Base-by-base conservation (phyloP, 2,888 invertebrate species). In the Pseudolycoriella hygida region DNA sequence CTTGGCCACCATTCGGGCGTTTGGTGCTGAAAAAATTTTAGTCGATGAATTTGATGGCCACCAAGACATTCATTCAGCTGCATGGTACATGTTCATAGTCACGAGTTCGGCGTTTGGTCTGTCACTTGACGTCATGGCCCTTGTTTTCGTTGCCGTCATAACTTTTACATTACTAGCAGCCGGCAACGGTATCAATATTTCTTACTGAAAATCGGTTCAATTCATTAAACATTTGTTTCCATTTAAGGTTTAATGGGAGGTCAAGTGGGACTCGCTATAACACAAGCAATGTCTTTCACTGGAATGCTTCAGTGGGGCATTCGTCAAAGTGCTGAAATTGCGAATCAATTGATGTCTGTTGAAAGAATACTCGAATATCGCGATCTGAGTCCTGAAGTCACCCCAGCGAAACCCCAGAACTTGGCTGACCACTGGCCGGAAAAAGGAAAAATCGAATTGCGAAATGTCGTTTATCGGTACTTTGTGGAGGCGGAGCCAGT, bases 401-500 rank as follows among this genome's bases (percentile, higher is more conserved):
- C 69, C 53, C 66, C 66, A 3, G 49, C 51, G 6, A 54, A 55
- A 45, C 37, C 42, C 2, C 37, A 38, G 8, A 43, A 38, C 31
- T 8, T 51, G n/a, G 14, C 42, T 4, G 50, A 50, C 45, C 38
- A 39, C 10, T 76, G 75, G 76, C 75, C 75, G 0, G 52, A 53
- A 1, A 55, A 62, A 3, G 75, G 74, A 8, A 57, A 59, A 50
- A 62, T 75, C 17, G 55, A 56, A 37, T 74, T 75, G 51, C 57
- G 61, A 30, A 55, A 69, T 34, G 64, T 73, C 50, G 68, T 64
- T 34, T 59, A 80, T 44, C 73, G 84, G 3, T 89, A 90, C 66
- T 72, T 87, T 52, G 71, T 79, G 52, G 86, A 80, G n/a, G 66
- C 83, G 46, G 87, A 87, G 57, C 73, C 87, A 37, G 87, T 88